These are phyloP conservation scores for Poliocrania exsul DNA, from an alignment of 2,797 vertebrate genomes.

Conservation along the genomic window DNA sequence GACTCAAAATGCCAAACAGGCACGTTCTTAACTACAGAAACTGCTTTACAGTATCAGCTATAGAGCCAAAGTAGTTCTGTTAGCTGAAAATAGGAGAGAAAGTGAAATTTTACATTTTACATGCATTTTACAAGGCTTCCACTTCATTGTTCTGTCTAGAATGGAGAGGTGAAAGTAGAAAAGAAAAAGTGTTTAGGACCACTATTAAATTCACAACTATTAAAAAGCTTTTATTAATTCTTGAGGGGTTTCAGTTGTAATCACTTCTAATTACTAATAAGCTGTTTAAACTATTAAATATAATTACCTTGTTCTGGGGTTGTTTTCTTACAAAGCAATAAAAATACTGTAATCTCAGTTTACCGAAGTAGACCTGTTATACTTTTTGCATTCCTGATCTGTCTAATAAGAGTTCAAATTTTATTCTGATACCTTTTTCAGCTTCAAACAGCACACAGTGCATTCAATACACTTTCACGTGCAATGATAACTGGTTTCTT, in stretches of 20 bases:
- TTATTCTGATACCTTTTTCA: neutral
- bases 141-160: neutral
- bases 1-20: neutral
- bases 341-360: neutral
- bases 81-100: neutral
- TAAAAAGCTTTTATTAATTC: conserved; percentile 18
- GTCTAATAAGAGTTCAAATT: neutral
- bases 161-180: neutral
- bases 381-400: neutral
- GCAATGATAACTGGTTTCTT: neutral
- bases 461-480: neutral
- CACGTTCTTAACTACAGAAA: neutral
- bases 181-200: neutral
- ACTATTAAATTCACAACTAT: neutral
- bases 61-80: neutral
- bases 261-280: conserved; percentile 33
- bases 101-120: neutral
- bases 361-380: neutral
- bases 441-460: neutral
- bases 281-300: conserved; percentile 25
- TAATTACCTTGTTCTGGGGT: neutral
- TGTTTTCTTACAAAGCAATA: neutral
- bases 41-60: neutral
- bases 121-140: neutral
- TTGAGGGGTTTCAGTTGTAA: conserved; percentile 7